Percentiles rank a stretch among this genome's conserved stretches.
Evolutionary conservation across 2,797 vertebrate species (phyloP).

Genomic region (Xenopus petersii): DNA sequence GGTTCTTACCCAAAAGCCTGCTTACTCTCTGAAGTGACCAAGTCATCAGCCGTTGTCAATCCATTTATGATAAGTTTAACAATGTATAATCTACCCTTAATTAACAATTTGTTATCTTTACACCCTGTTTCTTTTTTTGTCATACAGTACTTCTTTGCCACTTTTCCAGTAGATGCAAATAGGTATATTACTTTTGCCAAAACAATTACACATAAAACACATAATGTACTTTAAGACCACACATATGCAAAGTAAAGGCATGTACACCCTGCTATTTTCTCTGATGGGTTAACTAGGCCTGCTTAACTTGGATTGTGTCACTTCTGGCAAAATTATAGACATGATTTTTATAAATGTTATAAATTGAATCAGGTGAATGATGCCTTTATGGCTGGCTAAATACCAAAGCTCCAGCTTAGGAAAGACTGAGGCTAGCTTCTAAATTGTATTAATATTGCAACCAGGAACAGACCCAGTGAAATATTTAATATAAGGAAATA

Average conservation of each 20-base stretch:
- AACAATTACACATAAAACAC: not conserved
- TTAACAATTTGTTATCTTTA: no score
- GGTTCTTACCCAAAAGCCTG: no score
- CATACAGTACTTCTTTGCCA: no score
- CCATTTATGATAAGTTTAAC: no score
- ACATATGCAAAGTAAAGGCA: conserved; percentile 18
- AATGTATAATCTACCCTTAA: no score
- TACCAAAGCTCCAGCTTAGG: conserved; percentile 30
- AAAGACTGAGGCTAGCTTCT: conserved; percentile 20
- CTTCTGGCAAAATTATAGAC: conserved; percentile 31
- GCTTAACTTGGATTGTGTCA: conserved; percentile 36
- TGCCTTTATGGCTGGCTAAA: conserved; percentile 34
- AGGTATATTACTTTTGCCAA: no score
- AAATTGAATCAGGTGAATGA: conserved; percentile 33
- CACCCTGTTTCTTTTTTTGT: no score
- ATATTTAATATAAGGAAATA: conserved; percentile 27
- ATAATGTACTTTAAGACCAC: conserved; percentile 21
- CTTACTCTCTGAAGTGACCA: no score
- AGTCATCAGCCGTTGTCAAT: no score
- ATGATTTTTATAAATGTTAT: conserved; percentile 21
- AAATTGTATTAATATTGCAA: conserved; percentile 35
- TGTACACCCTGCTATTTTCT: conserved; percentile 7
- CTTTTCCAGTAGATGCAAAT: no score
- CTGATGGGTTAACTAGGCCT: conserved; percentile 27
- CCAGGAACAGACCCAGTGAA: conserved; percentile 42